Evolutionary conservation across 2,797 vertebrate species (phyloP), one percentile per base, ranked within the genome.

Genomic region (Lepus townsendii): DNA sequence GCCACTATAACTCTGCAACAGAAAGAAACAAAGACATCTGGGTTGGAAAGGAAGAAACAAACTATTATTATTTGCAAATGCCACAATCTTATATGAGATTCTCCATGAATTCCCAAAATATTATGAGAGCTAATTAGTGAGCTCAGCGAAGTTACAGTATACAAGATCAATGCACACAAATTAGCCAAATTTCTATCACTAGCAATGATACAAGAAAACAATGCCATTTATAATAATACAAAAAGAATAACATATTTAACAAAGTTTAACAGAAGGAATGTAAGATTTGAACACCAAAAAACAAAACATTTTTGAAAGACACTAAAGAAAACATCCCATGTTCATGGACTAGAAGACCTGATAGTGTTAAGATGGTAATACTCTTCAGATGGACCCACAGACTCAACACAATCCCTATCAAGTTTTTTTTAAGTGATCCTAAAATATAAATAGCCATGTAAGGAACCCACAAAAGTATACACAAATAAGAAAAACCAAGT

Each of bases 401-500:
- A 82, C n/a, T 82, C 35, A 88, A 35, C 16, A 77, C 19, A 69
- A 92, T 79, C 54, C 2, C 82, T 50, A 83, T 60, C 35, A 75
- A 94, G 60, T 50, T 42, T 65, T 20, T 13, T 32, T 69, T 47
- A 54, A 52, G n/a, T 86, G 30, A 60, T 66, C 75, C 50, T 88
- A 87, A 93, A 91, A 82, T 82, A 68, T 88, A 88, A 19, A 63
- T 54, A 54, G 22, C 86, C 60, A 90, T 86, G 9, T 79, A 92
- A 88, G 68, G 9, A 65, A 54, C 20, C 69, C 13, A 85, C 30
- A 73, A 63, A 73, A 84, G 17, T 63, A 50, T 83, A 94, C 69
- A 93, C 5, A 32, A 71, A 69, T 66, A 14, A 38, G 62, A 57
- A 78, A 27, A 69, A 63, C 24, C 75, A 84, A 79, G 17, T 27